Evolutionary conservation across 1,140 invertebrate species (phyloP).

Genomic region (Apocrypta bakeri): DNA sequence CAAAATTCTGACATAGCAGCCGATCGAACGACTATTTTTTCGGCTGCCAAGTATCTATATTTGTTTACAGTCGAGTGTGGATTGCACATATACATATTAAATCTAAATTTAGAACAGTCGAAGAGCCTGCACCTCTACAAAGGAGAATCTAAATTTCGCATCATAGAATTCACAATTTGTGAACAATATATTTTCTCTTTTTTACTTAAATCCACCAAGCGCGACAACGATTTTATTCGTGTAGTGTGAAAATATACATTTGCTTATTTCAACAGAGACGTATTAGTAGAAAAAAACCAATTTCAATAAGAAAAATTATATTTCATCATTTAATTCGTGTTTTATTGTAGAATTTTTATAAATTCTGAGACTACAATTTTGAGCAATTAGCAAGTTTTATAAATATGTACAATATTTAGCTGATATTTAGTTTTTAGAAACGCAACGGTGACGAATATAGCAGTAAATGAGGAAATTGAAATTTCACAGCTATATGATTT

Average conservation of each 20-base stretch:
- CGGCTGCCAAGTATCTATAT: too few relatives aligned
- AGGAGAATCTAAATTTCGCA: neutral
- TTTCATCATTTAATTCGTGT: neutral
- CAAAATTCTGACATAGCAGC: too few relatives aligned
- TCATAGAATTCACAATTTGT: too few relatives aligned
- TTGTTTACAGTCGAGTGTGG: too few relatives aligned
- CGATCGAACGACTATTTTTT: too few relatives aligned
- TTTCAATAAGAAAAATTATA: too few relatives aligned
- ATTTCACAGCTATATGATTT: neutral
- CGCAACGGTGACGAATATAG: neutral
- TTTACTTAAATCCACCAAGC: too few relatives aligned
- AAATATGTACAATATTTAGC: slow-evolving; percentile 43
- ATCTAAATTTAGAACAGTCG: neutral
- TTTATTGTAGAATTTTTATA: slow-evolving; percentile 4
- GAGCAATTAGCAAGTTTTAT: slow-evolving; percentile 34
- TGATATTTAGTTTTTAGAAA: neutral
- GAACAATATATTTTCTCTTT: neutral
- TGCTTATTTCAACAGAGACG: too few relatives aligned
- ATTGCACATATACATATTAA: slow-evolving; percentile 33
- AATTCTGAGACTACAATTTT: too few relatives aligned
- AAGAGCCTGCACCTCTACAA: neutral
- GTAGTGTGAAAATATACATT: too few relatives aligned
- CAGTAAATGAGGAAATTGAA: neutral
- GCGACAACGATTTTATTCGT: too few relatives aligned
- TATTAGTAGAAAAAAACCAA: too few relatives aligned